phyloP scores from a whole-genome alignment of 2,797 vertebrate species.

The Fistularia commersonii region DNA sequence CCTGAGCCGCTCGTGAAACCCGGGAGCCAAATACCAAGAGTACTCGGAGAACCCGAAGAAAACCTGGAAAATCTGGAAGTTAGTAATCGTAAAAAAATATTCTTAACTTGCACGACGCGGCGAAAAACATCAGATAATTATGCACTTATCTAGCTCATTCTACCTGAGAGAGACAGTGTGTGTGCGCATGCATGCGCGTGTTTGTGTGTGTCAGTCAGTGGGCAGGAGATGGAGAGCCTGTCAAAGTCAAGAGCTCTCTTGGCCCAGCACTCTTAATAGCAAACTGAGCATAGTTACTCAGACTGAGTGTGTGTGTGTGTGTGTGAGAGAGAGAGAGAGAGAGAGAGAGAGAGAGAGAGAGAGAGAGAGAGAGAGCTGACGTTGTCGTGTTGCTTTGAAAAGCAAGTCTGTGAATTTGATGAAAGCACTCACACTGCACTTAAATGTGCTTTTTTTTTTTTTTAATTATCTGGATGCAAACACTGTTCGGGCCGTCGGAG shows the following conservation, averaged over 20 bases:
- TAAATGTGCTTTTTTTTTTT: slow-evolving; percentile 34
- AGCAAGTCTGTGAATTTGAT: slow-evolving; percentile 21
- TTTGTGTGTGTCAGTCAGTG: slow-evolving; percentile 24
- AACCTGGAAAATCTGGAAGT: too few relatives aligned
- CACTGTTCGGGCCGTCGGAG: slow-evolving; percentile 7
- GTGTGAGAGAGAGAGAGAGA: neutral
- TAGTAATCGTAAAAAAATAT: too few relatives aligned
- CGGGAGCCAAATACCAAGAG: too few relatives aligned
- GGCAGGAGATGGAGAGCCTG: slow-evolving; percentile 60
- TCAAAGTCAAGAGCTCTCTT: slow-evolving; percentile 63
- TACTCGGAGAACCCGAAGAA: too few relatives aligned
- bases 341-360: slow-evolving; percentile 1
- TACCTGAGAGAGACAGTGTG: slow-evolving; percentile 20
- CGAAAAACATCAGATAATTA: slow-evolving; percentile 60
- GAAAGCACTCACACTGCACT: slow-evolving; percentile 54
- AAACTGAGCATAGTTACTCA: too few relatives aligned
- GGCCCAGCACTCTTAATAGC: too few relatives aligned
- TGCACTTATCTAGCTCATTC: slow-evolving; percentile 45
- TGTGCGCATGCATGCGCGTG: slow-evolving; percentile 23
- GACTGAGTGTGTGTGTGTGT: too few relatives aligned
- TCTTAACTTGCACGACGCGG: too few relatives aligned
- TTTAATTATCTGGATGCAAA: slow-evolving; percentile 25
- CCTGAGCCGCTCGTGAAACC: too few relatives aligned
- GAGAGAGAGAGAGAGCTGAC: slow-evolving; percentile 10
- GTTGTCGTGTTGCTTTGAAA: slow-evolving; percentile 20